Conservation (phyloP, 2,888 invertebrate species). For the Tridacna crocea region DNA sequence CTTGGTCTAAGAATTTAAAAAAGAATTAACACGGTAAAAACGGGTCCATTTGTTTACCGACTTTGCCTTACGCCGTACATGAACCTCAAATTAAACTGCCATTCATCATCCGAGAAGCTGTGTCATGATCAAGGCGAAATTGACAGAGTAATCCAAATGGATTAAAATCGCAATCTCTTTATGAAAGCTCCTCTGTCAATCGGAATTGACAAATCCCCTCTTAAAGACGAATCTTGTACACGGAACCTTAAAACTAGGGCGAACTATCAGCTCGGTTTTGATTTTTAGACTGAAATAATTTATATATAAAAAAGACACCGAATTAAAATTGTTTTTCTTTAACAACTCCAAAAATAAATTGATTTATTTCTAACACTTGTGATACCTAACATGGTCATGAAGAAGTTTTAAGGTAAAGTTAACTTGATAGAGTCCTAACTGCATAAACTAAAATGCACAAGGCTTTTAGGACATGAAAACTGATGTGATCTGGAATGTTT, state of each 20-base stretch:
- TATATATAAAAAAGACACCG: background rate
- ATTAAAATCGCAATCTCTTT: slow-evolving; percentile 26
- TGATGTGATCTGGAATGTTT: no score
- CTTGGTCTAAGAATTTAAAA: no score
- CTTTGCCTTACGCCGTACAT: slow-evolving; percentile 5
- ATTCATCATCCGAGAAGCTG: slow-evolving; percentile 23
- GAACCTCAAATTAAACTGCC: slow-evolving; percentile 24
- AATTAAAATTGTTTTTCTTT: background rate
- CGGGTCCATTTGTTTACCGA: slow-evolving; percentile 19
- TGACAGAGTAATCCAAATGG: slow-evolving; percentile 31
- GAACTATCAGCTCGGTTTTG: no score
- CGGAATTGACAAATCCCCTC: slow-evolving; percentile 29
- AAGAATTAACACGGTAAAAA: background rate
- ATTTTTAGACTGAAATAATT: no score
- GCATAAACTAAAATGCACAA: no score
- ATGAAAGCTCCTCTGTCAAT: slow-evolving; percentile 26
- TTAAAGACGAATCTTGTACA: background rate
- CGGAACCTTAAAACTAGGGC: background rate
- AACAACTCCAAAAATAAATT: background rate
- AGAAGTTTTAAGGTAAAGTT: no score
- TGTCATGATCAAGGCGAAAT: slow-evolving; percentile 25
- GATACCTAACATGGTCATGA: no score
- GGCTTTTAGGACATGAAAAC: no score
- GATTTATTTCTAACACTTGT: no score
- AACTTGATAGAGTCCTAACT: no score